These are phyloP conservation scores for Cheirogaleus major DNA, from an alignment of 2,797 vertebrate species.

Conservation along the genomic window DNA sequence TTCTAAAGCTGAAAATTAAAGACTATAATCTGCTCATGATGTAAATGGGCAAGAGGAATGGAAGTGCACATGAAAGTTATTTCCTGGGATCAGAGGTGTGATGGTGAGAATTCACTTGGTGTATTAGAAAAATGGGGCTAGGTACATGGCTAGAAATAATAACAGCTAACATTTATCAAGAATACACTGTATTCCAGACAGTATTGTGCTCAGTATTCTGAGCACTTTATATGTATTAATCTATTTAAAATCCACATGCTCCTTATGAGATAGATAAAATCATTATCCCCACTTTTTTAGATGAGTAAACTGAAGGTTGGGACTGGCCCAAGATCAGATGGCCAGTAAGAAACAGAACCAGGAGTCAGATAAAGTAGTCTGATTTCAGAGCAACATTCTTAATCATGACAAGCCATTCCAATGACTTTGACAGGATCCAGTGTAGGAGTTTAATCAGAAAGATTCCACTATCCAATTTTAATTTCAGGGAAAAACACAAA, in stretches of 20 bases:
- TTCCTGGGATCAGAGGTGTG: background rate
- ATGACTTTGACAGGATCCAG: background rate
- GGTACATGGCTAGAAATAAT: background rate
- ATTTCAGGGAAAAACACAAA: background rate
- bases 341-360: background rate
- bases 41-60: background rate
- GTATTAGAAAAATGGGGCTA: background rate
- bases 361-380: background rate
- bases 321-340: background rate
- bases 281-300: background rate
- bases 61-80: background rate
- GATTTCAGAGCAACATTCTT: background rate
- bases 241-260: background rate
- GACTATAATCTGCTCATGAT: background rate
- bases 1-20: background rate
- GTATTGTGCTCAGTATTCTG: background rate
- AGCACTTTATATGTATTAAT: background rate
- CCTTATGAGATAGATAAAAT: background rate
- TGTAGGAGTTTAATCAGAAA: conserved; percentile 32
- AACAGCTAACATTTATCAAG: background rate
- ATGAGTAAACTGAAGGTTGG: background rate
- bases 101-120: background rate
- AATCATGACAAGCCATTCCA: background rate
- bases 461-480: background rate
- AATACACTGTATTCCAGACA: background rate